These are phyloP conservation scores for Cecropterus lyciades DNA, from an alignment of 1,140 invertebrate species.

Conservation along the genomic window DNA sequence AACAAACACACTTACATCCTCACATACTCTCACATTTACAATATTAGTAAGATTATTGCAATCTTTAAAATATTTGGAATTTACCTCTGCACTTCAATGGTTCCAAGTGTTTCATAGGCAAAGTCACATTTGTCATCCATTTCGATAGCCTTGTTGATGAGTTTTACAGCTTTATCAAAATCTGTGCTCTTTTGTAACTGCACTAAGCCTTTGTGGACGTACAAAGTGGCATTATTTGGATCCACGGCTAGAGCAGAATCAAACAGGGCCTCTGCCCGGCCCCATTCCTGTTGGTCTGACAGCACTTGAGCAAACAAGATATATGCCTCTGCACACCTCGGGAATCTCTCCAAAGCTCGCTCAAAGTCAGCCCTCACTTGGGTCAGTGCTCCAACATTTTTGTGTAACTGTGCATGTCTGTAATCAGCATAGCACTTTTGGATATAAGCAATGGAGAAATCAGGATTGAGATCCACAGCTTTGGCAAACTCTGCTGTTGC, in stretches of 20 bases:
- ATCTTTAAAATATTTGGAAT: slow-evolving; percentile 29
- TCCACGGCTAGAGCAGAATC: slow-evolving; percentile 92
- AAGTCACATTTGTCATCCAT: slow-evolving; percentile 96
- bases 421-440: slow-evolving; percentile 96
- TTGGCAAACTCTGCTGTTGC: slow-evolving; percentile 93
- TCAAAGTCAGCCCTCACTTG: slow-evolving; percentile 90
- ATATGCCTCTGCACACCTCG: slow-evolving; percentile 93
- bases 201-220: slow-evolving; percentile 94
- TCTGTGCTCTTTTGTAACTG: slow-evolving; percentile 93
- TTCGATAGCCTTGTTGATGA: slow-evolving; percentile 93
- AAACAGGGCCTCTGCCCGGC: slow-evolving; percentile 92
- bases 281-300: slow-evolving; percentile 92
- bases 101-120: slow-evolving; percentile 97
- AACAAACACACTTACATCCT: too few species aligned
- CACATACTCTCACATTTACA: too few species aligned
- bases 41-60: too few species aligned
- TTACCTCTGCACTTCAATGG: slow-evolving; percentile 96
- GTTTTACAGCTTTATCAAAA: slow-evolving; percentile 90
- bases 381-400: slow-evolving; percentile 81
- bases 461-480: slow-evolving; percentile 91
- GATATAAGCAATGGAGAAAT: slow-evolving; percentile 92
- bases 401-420: slow-evolving; percentile 87
- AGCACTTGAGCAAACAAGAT: slow-evolving; percentile 93
- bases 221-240: slow-evolving; percentile 93
- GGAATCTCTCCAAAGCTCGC: slow-evolving; percentile 90